phyloP scores from a whole-genome alignment of 2,888 invertebrate species.

The Drosophila mayaguana region DNA sequence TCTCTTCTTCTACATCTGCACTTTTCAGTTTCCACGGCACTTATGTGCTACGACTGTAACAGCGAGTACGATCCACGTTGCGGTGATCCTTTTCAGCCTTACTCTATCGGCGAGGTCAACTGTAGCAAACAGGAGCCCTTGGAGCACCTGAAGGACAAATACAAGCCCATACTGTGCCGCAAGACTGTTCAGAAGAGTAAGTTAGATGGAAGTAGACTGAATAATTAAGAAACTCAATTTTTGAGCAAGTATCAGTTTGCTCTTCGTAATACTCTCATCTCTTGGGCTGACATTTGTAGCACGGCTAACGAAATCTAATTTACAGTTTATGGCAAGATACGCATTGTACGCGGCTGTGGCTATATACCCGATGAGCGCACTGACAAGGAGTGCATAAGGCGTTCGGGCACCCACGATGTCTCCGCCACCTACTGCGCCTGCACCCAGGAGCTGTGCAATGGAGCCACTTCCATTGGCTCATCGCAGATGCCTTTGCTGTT shows the following conservation, averaged over 20 bases:
- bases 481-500: constrained; percentile 67
- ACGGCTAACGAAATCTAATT: constrained; percentile 26
- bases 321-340: constrained; percentile 91
- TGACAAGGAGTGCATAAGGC: constrained; percentile 88
- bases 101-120: constrained; percentile 93
- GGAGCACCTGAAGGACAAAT: constrained; percentile 88
- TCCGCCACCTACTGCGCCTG: constrained; percentile 92
- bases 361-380: constrained; percentile 88
- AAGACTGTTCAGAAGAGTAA: constrained; percentile 93
- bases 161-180: constrained; percentile 89
- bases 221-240: not conserved
- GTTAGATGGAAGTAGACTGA: constrained; percentile 19
- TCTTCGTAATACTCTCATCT: not conserved
- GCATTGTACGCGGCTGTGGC: constrained; percentile 93
- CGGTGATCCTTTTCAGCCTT: constrained; percentile 94
- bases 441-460: constrained; percentile 91
- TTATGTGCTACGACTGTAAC: constrained; percentile 95
- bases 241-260: not conserved
- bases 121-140: constrained; percentile 91
- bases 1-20: not conserved
- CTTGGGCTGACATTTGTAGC: not conserved
- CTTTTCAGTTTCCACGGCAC: constrained; percentile 86
- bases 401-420: constrained; percentile 91
- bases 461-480: constrained; percentile 78
- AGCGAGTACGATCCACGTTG: constrained; percentile 95